Evolutionary conservation across 2,888 invertebrate genomes (phyloP).

Genomic region (Tetrapedia diversipes): DNA sequence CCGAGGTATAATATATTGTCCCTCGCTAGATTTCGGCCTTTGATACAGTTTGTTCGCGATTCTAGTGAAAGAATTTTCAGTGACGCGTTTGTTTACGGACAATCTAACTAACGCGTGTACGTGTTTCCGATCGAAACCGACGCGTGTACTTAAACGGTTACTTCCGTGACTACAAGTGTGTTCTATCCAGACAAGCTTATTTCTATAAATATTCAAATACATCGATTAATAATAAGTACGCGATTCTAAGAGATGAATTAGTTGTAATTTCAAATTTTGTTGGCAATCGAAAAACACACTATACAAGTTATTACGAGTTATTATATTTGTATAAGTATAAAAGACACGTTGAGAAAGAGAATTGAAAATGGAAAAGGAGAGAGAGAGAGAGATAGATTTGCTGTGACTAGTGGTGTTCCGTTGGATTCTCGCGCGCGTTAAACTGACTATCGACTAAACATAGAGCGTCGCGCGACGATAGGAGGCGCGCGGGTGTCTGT

Average conservation of each 20-base stretch:
- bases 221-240: no score
- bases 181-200: no score
- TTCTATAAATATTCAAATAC: no score
- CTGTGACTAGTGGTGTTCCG: not conserved
- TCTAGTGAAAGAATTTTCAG: not conserved
- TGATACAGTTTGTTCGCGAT: not conserved
- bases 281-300: not conserved
- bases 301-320: no score
- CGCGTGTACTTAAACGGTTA: not conserved
- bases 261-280: slow-evolving; percentile 17
- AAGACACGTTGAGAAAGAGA: no score
- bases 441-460: slow-evolving; percentile 25
- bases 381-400: no score
- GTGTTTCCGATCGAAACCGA: not conserved
- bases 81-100: not conserved
- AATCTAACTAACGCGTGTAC: no score
- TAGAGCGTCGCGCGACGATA: not conserved
- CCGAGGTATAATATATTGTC: not conserved
- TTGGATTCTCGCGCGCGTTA: not conserved
- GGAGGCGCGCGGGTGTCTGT: not conserved
- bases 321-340: no score
- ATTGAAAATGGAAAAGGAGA: not conserved
- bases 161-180: not conserved
- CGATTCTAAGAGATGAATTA: not conserved
- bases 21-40: not conserved